Evolutionary conservation across 2,797 vertebrate species (phyloP).

Genomic region (Ctenochaetus hawaiiensis): DNA sequence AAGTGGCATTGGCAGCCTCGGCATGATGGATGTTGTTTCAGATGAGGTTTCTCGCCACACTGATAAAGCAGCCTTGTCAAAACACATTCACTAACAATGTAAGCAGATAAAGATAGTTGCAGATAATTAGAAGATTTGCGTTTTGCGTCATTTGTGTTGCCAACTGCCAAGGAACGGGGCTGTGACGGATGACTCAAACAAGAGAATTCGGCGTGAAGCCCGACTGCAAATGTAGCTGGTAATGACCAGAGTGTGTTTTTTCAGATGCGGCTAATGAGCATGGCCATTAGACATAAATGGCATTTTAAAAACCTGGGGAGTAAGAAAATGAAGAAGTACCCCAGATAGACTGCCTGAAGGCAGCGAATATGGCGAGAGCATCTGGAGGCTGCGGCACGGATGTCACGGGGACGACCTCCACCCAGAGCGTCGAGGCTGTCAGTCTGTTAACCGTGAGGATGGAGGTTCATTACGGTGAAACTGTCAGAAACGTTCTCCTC

Average conservation of each 20-base stretch:
- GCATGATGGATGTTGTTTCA: slow-evolving; percentile 81
- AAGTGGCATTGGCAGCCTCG: slow-evolving; percentile 58
- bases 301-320: slow-evolving; percentile 81
- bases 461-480: slow-evolving; percentile 40
- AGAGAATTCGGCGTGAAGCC: slow-evolving; percentile 71
- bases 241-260: slow-evolving; percentile 81
- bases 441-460: slow-evolving; percentile 29
- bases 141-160: slow-evolving; percentile 66
- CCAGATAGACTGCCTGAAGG: slow-evolving; percentile 56
- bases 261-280: slow-evolving; percentile 83
- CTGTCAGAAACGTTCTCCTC: slow-evolving; percentile 34
- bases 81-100: slow-evolving; percentile 61
- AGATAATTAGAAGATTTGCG: slow-evolving; percentile 81
- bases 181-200: slow-evolving; percentile 78
- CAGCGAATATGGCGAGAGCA: slow-evolving; percentile 52
- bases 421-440: slow-evolving; percentile 45
- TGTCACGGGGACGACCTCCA: slow-evolving; percentile 58
- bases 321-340: slow-evolving; percentile 62
- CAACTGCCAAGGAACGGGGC: slow-evolving; percentile 67
- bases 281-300: slow-evolving; percentile 85
- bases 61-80: slow-evolving; percentile 76
- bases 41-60: slow-evolving; percentile 57
- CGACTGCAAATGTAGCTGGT: slow-evolving; percentile 78
- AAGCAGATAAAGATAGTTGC: slow-evolving; percentile 76
- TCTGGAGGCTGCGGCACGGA: slow-evolving; percentile 53